phyloP scores from a whole-genome alignment of 2,888 invertebrate species.

The Spilosoma lubricipeda region DNA sequence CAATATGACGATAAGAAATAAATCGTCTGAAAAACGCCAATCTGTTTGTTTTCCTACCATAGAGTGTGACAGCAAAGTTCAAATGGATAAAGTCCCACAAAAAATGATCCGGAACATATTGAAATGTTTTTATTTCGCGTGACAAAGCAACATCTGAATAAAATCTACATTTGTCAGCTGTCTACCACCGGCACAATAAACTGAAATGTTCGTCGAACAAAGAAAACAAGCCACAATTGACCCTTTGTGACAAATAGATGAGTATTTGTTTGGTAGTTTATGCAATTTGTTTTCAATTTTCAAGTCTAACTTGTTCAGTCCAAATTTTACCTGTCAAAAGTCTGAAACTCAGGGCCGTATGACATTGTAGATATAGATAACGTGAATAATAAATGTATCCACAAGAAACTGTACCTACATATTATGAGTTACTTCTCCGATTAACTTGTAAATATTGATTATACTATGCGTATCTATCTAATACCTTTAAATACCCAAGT shows the following conservation, averaged over 20 bases:
- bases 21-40: background rate
- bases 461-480: too few species aligned
- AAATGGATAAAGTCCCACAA: constrained; percentile 1
- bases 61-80: constrained; percentile 1
- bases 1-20: constrained; percentile 1
- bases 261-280: background rate
- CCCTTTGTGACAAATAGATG: constrained; percentile 6
- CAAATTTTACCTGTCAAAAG: background rate
- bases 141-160: constrained; percentile 42
- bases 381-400: too few species aligned
- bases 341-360: background rate
- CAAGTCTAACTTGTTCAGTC: background rate
- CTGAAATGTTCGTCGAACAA: constrained; percentile 45
- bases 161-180: constrained; percentile 58
- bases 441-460: too few species aligned
- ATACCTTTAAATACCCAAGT: too few species aligned
- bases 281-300: background rate
- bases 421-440: too few species aligned
- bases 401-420: too few species aligned
- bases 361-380: background rate
- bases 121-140: constrained; percentile 22
- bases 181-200: constrained; percentile 39
- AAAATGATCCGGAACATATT: constrained; percentile 17
- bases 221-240: constrained; percentile 41
- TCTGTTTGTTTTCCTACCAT: constrained; percentile 8